Percentiles rank a stretch among this genome's conserved stretches.
Conservation (phyloP, 2,113 vertebrate genomes). For the Clinocottus analis region DNA sequence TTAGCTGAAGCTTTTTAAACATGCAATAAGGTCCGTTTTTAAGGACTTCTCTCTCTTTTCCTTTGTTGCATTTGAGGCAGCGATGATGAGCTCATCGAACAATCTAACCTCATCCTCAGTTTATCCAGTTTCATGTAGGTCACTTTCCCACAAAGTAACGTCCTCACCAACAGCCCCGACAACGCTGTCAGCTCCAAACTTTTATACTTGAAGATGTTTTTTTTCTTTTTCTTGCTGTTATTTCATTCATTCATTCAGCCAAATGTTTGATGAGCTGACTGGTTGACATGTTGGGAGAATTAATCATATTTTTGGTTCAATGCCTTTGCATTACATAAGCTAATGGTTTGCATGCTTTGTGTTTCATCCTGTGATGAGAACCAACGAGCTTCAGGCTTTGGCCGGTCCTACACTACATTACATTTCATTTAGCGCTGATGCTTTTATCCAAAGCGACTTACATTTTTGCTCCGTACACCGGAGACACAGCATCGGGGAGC, state of each 20-base stretch:
- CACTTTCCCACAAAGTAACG: constrained; percentile 42
- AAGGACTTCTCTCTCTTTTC: neutral
- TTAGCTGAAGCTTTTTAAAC: neutral
- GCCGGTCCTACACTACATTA: no score
- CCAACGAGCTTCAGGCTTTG: neutral
- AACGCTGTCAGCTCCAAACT: neutral
- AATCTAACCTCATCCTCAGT: constrained; percentile 28
- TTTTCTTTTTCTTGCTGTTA: neutral
- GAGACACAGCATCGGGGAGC: no score
- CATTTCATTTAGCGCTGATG: no score
- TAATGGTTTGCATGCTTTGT: constrained; percentile 9
- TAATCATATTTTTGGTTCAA: neutral
- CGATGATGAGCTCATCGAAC: constrained; percentile 20
- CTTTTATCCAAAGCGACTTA: no score
- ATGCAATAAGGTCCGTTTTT: neutral
- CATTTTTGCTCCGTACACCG: no score
- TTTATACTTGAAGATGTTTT: neutral
- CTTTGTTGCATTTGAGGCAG: constrained; percentile 12
- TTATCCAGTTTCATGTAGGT: constrained; percentile 48
- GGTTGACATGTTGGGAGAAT: neutral
- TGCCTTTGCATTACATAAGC: constrained; percentile 1
- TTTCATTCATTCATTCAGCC: neutral
- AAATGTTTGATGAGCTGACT: constrained; percentile 4
- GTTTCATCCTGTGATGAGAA: constrained; percentile 12
- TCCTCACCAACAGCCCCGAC: neutral